Percentiles rank a stretch among this genome's conserved stretches.
These are phyloP conservation scores for Taeniopygia guttata DNA, from an alignment of 2,797 vertebrate species.

Conservation along the genomic window DNA sequence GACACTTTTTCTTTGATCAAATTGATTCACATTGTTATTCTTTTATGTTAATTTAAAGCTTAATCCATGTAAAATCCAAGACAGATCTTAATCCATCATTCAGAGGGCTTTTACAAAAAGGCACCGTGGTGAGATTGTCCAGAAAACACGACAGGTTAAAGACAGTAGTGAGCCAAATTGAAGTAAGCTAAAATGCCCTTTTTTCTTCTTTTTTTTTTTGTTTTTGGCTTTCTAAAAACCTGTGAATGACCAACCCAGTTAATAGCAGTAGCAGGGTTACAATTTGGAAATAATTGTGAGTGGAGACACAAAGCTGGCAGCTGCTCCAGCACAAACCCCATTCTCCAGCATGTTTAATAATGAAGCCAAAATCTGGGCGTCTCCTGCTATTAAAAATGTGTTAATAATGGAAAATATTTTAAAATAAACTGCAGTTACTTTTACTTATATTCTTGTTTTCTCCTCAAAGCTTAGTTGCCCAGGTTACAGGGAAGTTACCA, in stretches of 20 bases:
- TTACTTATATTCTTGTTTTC: constrained; percentile 26
- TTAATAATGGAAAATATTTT: constrained; percentile 55
- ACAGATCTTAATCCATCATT: constrained; percentile 72
- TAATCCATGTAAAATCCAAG: constrained; percentile 77
- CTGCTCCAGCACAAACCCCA: background rate
- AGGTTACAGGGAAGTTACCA: constrained; percentile 32
- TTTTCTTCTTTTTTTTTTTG: background rate
- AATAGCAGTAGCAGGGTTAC: background rate
- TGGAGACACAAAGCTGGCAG: constrained; percentile 7
- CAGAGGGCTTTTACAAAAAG: constrained; percentile 63
- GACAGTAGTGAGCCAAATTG: constrained; percentile 31
- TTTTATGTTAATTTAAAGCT: constrained; percentile 80
- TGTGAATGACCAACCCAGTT: background rate
- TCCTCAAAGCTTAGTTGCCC: constrained; percentile 21
- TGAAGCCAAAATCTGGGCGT: constrained; percentile 31
- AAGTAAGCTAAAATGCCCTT: background rate
- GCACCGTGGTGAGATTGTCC: constrained; percentile 59
- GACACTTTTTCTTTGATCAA: constrained; percentile 86
- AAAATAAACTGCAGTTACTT: constrained; percentile 30
- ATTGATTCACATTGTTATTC: constrained; percentile 82
- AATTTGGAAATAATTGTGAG: constrained; percentile 25
- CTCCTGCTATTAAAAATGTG: constrained; percentile 43
- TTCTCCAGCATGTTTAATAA: background rate
- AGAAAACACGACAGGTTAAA: constrained; percentile 64
- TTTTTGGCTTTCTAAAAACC: background rate